Conservation (phyloP, 2,113 vertebrate species). For the Connochaetes taurinus region DNA sequence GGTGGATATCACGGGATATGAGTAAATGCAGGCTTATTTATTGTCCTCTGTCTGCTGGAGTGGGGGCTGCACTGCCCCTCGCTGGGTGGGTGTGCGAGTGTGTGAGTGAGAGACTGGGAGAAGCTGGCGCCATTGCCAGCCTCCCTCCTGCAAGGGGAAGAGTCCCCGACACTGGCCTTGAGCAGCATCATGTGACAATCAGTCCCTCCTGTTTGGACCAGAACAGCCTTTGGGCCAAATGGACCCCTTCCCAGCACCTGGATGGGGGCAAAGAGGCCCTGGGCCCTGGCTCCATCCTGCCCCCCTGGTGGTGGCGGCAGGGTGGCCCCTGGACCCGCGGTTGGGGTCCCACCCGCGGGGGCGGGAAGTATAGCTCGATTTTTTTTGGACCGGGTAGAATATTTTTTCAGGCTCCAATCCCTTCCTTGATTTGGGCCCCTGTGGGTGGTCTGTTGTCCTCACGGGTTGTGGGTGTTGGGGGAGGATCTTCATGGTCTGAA, state of each 20-base stretch:
- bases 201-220: not conserved
- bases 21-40: slow-evolving; percentile 54
- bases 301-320: not conserved
- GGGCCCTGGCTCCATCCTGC: not conserved
- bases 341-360: not conserved
- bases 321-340: not conserved
- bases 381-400: slow-evolving; percentile 58
- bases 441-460: slow-evolving; percentile 24
- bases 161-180: slow-evolving; percentile 38
- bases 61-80: not conserved
- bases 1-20: not conserved
- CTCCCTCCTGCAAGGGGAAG: not conserved
- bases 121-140: not conserved
- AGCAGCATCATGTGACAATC: slow-evolving; percentile 46
- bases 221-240: not conserved
- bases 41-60: slow-evolving; percentile 31
- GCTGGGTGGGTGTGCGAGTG: not conserved
- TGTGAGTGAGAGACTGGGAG: not conserved
- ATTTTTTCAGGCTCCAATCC: slow-evolving; percentile 64
- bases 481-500: not conserved
- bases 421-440: not conserved
- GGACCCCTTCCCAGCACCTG: not conserved
- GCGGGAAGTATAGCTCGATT: not conserved
- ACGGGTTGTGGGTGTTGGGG: not conserved
- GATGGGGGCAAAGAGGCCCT: not conserved